These are phyloP conservation scores for Symphodus melops DNA, from an alignment of 2,113 vertebrate genomes.

Conservation along the genomic window DNA sequence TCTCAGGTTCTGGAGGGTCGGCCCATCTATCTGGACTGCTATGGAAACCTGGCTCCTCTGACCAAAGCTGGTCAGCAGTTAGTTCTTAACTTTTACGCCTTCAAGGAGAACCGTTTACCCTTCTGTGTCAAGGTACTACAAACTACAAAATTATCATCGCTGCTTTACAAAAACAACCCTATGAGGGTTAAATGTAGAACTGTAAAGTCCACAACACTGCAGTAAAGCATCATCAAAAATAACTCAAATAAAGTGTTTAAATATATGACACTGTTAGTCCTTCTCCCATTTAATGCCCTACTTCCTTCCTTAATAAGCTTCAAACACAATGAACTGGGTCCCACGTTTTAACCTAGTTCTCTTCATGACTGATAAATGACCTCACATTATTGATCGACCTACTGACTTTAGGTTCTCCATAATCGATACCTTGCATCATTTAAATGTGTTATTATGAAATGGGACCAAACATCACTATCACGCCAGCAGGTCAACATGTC, in stretches of 20 bases:
- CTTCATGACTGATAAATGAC: background rate
- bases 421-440: conserved; percentile 28
- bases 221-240: no score
- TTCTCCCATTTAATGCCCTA: background rate
- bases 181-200: background rate
- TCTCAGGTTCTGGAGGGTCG: conserved; percentile 96
- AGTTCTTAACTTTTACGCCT: conserved; percentile 98
- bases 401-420: background rate
- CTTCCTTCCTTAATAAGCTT: background rate
- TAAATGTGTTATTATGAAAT: background rate
- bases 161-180: background rate
- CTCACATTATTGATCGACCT: conserved; percentile 34
- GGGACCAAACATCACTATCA: background rate
- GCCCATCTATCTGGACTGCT: conserved; percentile 96
- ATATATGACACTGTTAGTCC: background rate
- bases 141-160: background rate
- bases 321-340: background rate
- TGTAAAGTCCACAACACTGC: background rate
- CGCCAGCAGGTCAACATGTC: background rate
- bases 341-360: conserved; percentile 32
- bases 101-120: conserved; percentile 98
- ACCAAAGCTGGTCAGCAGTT: conserved; percentile 96
- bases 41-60: conserved; percentile 95
- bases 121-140: conserved; percentile 96
- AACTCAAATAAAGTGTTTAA: no score